Conservation (phyloP, 2,113 vertebrate genomes). For the Uria lomvia region DNA sequence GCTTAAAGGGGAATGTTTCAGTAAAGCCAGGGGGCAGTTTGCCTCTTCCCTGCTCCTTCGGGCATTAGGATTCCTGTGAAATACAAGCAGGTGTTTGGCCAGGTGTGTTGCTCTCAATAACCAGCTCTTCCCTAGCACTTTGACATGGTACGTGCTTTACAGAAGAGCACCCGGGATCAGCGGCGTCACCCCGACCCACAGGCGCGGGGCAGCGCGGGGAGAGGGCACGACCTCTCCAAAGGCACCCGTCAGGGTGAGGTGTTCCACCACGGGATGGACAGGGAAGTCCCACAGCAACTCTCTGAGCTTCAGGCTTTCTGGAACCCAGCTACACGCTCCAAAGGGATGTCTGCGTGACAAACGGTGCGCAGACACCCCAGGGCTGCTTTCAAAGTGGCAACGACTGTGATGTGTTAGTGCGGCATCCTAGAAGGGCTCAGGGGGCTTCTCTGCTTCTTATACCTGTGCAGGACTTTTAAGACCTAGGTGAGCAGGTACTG, state of each 20-base stretch:
- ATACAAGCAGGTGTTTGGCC: not conserved
- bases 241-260: not conserved
- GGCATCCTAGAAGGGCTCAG: not conserved
- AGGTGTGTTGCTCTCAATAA: not conserved
- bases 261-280: not conserved
- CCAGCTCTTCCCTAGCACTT: not conserved
- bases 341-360: not conserved
- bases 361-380: not conserved
- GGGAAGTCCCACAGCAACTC: not conserved
- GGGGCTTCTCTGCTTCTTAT: not conserved
- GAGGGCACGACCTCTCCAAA: not conserved
- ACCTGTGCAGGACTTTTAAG: not conserved
- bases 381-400: not conserved
- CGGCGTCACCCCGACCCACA: not conserved
- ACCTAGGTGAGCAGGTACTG: not conserved
- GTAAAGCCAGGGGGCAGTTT: not conserved
- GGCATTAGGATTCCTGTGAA: not conserved
- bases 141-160: not conserved
- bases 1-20: not conserved
- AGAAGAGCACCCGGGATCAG: not conserved
- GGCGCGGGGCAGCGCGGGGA: rapidly evolving
- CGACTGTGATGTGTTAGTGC: not conserved
- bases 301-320: not conserved
- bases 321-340: not conserved
- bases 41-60: not conserved